Base-by-base conservation (phyloP, 2,888 invertebrate species). In the Yponomeuta malinellus region DNA sequence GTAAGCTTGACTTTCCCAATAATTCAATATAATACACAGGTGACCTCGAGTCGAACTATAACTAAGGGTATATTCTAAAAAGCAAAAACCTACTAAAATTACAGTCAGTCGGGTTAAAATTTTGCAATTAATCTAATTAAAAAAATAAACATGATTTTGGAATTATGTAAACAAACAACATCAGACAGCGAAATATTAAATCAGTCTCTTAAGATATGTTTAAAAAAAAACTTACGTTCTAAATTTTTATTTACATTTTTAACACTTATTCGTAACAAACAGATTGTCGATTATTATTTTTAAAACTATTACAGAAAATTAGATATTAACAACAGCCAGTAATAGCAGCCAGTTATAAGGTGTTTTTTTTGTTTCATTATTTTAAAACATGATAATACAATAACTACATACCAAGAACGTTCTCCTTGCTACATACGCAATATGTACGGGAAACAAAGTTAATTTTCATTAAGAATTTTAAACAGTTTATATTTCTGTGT, bases 181-280 rank as follows among this genome's bases (percentile, higher is more conserved):
- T 59, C 52, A 59, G 52, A 12, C 12, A 59, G 52, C 70, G 70
- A 37, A 72, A 88, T 88, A 87, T 84, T 83, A 88, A 90, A 89
- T 91, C 91, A 91, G 91, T 91, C 91, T 87, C 85, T 90, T 87
- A 89, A 83, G 84, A 87, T 88, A 88, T 76, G 81, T 85, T 86
- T 83, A 86, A 76, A 59, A 59, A 4, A 43, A 43, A 43, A 79
- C 78, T 81, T 88, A 88, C 78, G 15, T 78, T 82, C 83, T 89
- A 87, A 3, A 59, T 72, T 79, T 80, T 81, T 88, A 89, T 89
- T 76, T 88, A 89, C 88, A 89, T 78, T 82, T 81, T 75, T 48
- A 76, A 78, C 69, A 69, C 12, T 63, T 68, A 68, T 37, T 66
- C 31, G 31, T 66, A 33, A 33, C 33, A 66, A 5, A 31, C 66